phyloP scores from a whole-genome alignment of 2,113 vertebrate species.

The Turnix velox region DNA sequence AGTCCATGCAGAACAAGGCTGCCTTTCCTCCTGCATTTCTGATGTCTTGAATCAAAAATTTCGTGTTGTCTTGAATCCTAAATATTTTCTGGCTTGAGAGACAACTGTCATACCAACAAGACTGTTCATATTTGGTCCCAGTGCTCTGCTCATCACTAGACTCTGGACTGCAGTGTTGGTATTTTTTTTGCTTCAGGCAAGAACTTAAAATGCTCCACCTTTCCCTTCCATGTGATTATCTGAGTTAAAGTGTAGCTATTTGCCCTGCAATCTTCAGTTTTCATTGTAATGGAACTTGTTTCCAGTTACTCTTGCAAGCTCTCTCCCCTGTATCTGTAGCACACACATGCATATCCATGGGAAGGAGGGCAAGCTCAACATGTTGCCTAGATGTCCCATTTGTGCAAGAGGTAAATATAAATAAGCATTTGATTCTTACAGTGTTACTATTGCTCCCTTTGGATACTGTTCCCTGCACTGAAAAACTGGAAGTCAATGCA shows the following conservation, averaged over 20 bases:
- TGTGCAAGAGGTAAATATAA: not conserved
- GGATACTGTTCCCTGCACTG: not conserved
- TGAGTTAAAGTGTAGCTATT: not conserved
- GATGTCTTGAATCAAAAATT: too few species aligned
- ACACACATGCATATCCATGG: too few species aligned
- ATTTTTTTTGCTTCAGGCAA: not conserved
- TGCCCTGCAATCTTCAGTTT: not conserved
- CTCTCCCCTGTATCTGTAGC: not conserved
- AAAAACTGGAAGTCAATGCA: not conserved
- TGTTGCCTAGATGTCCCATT: not conserved
- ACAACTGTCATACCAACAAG: not conserved
- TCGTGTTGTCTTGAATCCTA: not conserved
- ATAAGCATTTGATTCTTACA: not conserved
- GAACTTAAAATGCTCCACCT: not conserved
- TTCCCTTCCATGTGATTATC: not conserved
- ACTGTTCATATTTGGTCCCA: not conserved
- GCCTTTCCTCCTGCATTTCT: not conserved
- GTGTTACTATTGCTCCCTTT: not conserved
- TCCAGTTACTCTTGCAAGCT: not conserved
- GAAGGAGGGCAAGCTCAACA: not conserved
- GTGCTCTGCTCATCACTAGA: not conserved
- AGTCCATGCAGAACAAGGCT: not conserved
- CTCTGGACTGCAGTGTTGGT: not conserved
- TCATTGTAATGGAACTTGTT: not conserved
- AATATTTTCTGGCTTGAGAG: not conserved